Evolutionary conservation across 2,113 vertebrate genomes (phyloP).

Genomic region (Sarotherodon lohbergeri): DNA sequence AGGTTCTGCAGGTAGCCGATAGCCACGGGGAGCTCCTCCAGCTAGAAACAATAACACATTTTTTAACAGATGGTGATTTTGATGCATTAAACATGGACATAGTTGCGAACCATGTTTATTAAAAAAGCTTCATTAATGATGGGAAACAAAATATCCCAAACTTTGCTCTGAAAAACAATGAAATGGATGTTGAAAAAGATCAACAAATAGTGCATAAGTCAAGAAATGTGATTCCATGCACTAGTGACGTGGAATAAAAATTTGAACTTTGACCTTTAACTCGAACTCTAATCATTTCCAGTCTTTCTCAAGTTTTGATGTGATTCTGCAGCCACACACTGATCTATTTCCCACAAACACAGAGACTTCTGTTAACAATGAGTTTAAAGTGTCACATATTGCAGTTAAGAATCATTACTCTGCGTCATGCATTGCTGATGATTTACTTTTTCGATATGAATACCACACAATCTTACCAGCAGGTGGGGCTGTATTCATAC

Average conservation of each 20-base stretch:
- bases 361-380: not conserved
- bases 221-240: not conserved
- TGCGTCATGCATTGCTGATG: not conserved
- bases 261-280: not conserved
- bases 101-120: too few species aligned
- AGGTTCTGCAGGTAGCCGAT: too few species aligned
- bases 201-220: not conserved
- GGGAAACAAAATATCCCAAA: fast-evolving
- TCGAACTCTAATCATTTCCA: not conserved
- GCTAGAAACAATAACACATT: too few species aligned
- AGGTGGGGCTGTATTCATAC: not conserved
- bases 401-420: not conserved
- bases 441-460: not conserved
- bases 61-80: too few species aligned
- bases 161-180: not conserved
- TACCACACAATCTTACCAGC: not conserved
- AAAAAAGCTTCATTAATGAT: fast-evolving
- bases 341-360: not conserved
- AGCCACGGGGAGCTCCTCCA: too few species aligned
- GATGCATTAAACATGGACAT: too few species aligned
- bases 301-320: not conserved
- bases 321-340: not conserved
- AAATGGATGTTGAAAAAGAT: not conserved
- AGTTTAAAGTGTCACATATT: not conserved
- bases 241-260: not conserved